A percentile compares a stretch with the other conserved stretches of the same genome.
Conservation (phyloP, 2,888 invertebrate species). For the Temnothorax rugatulus region DNA sequence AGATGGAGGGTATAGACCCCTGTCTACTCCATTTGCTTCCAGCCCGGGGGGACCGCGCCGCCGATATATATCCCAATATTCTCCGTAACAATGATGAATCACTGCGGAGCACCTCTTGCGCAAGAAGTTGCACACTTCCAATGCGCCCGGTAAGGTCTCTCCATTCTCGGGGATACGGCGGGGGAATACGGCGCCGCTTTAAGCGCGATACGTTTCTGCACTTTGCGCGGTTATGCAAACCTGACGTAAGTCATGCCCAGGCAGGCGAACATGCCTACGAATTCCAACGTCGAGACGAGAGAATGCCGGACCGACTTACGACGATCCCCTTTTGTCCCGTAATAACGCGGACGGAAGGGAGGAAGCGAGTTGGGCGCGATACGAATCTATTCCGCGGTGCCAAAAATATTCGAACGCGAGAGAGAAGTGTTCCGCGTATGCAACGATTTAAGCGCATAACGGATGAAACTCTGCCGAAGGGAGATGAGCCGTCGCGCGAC, state of each 20-base stretch:
- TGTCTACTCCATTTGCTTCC: constrained; percentile 79
- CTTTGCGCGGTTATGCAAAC: constrained; percentile 66
- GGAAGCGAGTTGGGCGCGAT: not conserved
- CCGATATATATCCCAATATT: constrained; percentile 80
- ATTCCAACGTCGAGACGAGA: constrained; percentile 33
- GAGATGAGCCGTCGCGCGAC: not conserved
- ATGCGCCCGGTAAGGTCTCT: constrained; percentile 60
- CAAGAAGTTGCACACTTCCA: constrained; percentile 78
- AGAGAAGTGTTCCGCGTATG: constrained; percentile 4
- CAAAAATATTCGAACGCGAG: constrained; percentile 15
- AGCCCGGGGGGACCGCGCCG: constrained; percentile 75
- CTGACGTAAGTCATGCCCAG: constrained; percentile 61
- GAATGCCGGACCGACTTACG: constrained; percentile 31
- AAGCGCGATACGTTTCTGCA: constrained; percentile 65
- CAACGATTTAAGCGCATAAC: constrained; percentile 20
- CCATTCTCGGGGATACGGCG: constrained; percentile 20
- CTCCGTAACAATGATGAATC: constrained; percentile 80
- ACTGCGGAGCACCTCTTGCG: constrained; percentile 77
- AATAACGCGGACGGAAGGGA: not conserved
- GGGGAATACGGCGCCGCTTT: constrained; percentile 50
- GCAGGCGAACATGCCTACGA: constrained; percentile 55
- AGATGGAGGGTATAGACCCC: constrained; percentile 79
- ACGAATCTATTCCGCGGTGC: constrained; percentile 14
- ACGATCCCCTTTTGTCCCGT: constrained; percentile 27
- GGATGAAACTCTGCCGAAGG: constrained; percentile 5